phyloP scores from a whole-genome alignment of 2,888 invertebrate genomes.

The Heteropelma amictum region DNA sequence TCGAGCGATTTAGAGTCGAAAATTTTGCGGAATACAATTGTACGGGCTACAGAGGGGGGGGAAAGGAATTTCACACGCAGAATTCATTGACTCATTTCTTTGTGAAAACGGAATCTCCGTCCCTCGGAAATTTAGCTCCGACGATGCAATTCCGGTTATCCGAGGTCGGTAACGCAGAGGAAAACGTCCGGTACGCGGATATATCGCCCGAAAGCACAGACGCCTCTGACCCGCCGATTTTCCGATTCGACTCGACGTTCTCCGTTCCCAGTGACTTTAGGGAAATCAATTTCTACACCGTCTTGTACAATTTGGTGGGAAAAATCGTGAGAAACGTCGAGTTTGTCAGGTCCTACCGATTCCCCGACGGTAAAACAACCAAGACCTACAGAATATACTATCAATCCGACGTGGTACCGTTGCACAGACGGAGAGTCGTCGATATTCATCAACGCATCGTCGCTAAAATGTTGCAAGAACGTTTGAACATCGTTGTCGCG shows the following conservation, averaged over 20 bases:
- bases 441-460: conserved; percentile 73
- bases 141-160: conserved; percentile 43
- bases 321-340: conserved; percentile 70
- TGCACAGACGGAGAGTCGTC: conserved; percentile 72
- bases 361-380: conserved; percentile 64
- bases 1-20: conserved; percentile 74
- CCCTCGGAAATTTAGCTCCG: conserved; percentile 57
- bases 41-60: conserved; percentile 78
- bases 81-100: conserved; percentile 75
- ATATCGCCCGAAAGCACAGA: conserved; percentile 54
- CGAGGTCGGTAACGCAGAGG: conserved; percentile 9
- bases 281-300: conserved; percentile 63
- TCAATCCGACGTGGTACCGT: conserved; percentile 70
- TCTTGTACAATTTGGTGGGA: conserved; percentile 72
- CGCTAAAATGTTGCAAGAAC: conserved; percentile 64
- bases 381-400: conserved; percentile 75
- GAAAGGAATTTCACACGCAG: conserved; percentile 73
- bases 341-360: conserved; percentile 69
- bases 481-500: conserved; percentile 52
- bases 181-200: conserved; percentile 27
- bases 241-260: conserved; percentile 74
- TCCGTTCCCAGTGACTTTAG: conserved; percentile 60
- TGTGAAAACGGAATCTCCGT: conserved; percentile 52
- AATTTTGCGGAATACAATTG: conserved; percentile 76
- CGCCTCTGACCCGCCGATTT: conserved; percentile 62